A percentile compares a stretch with the other conserved stretches of the same genome.
Evolutionary conservation across 2,888 invertebrate genomes (phyloP).

Genomic region (Perizoma affinitatum): DNA sequence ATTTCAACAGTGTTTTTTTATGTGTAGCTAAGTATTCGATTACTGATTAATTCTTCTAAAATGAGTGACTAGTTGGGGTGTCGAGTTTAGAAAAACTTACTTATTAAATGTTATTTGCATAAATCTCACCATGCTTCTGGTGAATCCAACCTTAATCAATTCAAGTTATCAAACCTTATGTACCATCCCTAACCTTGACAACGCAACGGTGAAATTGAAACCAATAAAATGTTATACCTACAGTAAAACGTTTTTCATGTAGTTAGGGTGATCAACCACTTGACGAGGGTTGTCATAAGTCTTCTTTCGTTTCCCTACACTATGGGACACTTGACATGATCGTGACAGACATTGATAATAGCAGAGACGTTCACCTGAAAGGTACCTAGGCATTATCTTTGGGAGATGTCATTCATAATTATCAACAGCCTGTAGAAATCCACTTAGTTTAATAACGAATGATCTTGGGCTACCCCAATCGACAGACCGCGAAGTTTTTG

Average conservation of each 20-base stretch:
- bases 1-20: no score
- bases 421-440: no score
- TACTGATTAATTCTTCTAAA: no score
- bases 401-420: no score
- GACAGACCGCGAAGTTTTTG: no score
- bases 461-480: no score
- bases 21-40: no score
- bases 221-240: conserved; percentile 73
- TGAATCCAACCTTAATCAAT: conserved; percentile 19
- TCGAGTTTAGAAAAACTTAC: no score
- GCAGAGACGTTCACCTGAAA: conserved; percentile 16
- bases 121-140: not conserved
- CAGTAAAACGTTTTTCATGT: conserved; percentile 78
- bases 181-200: conserved; percentile 53
- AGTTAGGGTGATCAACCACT: conserved; percentile 45
- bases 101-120: no score
- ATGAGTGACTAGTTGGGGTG: no score
- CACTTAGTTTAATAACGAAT: no score
- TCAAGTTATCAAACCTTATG: conserved; percentile 24
- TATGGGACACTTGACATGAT: conserved; percentile 46
- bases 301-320: conserved; percentile 58
- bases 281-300: conserved; percentile 83
- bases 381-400: no score
- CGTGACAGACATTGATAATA: conserved; percentile 47
- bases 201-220: conserved; percentile 78